These are phyloP conservation scores for Pandemis corylana DNA, from an alignment of 2,888 invertebrate genomes.

Conservation along the genomic window DNA sequence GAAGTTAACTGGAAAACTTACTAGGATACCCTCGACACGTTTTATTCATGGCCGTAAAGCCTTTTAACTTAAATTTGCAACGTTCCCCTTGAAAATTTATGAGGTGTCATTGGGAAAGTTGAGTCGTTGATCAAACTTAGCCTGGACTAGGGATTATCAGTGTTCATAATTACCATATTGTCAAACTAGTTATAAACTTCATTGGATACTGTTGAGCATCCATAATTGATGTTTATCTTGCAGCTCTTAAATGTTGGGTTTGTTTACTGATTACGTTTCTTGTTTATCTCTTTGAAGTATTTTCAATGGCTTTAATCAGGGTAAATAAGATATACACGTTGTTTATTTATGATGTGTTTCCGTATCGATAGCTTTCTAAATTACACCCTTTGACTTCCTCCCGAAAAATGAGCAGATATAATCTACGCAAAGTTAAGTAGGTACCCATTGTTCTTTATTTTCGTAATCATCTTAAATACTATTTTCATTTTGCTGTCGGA, in stretches of 20 bases:
- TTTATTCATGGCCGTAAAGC: slow-evolving; percentile 67
- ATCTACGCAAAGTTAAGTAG: not conserved
- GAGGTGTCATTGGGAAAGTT: slow-evolving; percentile 70
- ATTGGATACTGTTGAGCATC: slow-evolving; percentile 1
- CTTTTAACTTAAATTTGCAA: slow-evolving; percentile 66
- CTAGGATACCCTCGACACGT: slow-evolving; percentile 64
- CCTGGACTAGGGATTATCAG: slow-evolving; percentile 59
- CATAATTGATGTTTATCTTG: slow-evolving; percentile 1
- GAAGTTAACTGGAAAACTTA: slow-evolving; percentile 67
- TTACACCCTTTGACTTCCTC: not conserved
- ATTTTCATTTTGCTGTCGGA: not conserved
- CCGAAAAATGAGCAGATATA: not conserved
- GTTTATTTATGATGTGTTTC: slow-evolving; percentile 20
- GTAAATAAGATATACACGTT: slow-evolving; percentile 13
- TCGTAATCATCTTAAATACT: too few species aligned
- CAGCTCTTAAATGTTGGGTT: slow-evolving; percentile 1
- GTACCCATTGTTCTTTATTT: too few species aligned
- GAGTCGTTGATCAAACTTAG: slow-evolving; percentile 67
- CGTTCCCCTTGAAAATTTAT: slow-evolving; percentile 63
- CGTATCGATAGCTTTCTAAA: slow-evolving; percentile 5
- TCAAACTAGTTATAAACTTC: slow-evolving; percentile 7
- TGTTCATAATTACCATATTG: slow-evolving; percentile 48
- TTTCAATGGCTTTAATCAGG: slow-evolving; percentile 21
- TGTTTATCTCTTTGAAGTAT: slow-evolving; percentile 21
- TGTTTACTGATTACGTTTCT: slow-evolving; percentile 21